Evolutionary conservation across 2,888 invertebrate genomes (phyloP).

Genomic region (Lucinisca nassula): DNA sequence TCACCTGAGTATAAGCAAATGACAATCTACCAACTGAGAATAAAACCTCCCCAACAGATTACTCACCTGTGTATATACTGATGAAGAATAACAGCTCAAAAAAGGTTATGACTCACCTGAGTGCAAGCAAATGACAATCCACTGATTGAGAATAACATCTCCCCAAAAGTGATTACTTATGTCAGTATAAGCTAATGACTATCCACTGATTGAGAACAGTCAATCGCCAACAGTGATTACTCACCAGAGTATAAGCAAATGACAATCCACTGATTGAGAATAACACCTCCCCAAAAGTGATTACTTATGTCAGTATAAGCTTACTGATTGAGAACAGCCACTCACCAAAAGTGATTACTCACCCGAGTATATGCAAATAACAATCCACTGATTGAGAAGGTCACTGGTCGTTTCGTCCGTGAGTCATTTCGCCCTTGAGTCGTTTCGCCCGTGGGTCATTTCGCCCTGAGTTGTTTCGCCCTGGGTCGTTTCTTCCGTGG

Average conservation of each 20-base stretch:
- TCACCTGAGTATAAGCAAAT: slow-evolving; percentile 98
- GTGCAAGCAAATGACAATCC: slow-evolving; percentile 98
- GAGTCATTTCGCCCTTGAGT: too few species aligned
- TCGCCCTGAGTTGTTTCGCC: too few species aligned
- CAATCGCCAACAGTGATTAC: slow-evolving; percentile 98
- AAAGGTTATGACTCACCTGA: slow-evolving; percentile 95
- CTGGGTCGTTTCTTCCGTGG: too few species aligned
- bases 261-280: slow-evolving; percentile 98
- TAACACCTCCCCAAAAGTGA: slow-evolving; percentile 98
- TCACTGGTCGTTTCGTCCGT: too few species aligned
- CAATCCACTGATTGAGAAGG: too few species aligned
- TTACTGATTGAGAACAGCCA: too few species aligned
- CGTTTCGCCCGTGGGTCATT: too few species aligned
- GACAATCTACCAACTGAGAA: slow-evolving; percentile 98
- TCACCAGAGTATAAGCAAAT: slow-evolving; percentile 97
- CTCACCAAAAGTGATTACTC: too few species aligned
- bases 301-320: too few species aligned
- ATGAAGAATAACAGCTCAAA: slow-evolving; percentile 99
- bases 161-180: slow-evolving; percentile 97
- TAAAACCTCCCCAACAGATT: slow-evolving; percentile 98
- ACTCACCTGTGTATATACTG: slow-evolving; percentile 98
- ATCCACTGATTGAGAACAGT: slow-evolving; percentile 98
- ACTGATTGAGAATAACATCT: slow-evolving; percentile 98
- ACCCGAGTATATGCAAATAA: too few species aligned
- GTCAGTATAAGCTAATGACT: slow-evolving; percentile 99